Percentiles rank a stretch among this genome's conserved stretches.
phyloP scores from a whole-genome alignment of 2,888 invertebrate genomes.

The Lasioglossum oenotherae region DNA sequence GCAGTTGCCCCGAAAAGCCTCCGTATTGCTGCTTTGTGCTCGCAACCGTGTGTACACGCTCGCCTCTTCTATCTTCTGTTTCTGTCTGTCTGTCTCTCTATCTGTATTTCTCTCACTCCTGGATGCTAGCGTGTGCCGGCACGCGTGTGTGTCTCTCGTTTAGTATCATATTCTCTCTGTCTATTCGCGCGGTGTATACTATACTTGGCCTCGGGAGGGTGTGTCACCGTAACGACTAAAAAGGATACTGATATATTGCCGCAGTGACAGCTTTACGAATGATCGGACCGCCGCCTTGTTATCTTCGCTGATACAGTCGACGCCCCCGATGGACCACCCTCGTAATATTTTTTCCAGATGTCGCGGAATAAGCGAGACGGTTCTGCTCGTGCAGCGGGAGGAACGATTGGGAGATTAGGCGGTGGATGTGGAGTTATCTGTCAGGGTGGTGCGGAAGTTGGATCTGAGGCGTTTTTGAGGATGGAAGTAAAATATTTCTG shows the following conservation, averaged over 20 bases:
- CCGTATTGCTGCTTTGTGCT: constrained; percentile 62
- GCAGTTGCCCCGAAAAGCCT: constrained; percentile 70
- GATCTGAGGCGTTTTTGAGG: background rate
- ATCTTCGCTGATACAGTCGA: constrained; percentile 66
- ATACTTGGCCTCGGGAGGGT: constrained; percentile 57
- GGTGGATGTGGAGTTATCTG: background rate
- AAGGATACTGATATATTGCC: constrained; percentile 73
- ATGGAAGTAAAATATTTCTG: background rate
- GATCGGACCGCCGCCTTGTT: constrained; percentile 71
- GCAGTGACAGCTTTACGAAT: constrained; percentile 72
- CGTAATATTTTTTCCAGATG: constrained; percentile 13
- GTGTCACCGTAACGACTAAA: constrained; percentile 70
- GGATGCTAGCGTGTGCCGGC: background rate
- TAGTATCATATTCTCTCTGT: constrained; percentile 37
- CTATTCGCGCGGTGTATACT: background rate
- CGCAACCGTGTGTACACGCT: constrained; percentile 5
- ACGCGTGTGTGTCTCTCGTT: constrained; percentile 40
- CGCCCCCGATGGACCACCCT: constrained; percentile 45
- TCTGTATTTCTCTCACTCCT: background rate
- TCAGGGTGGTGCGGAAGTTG: background rate
- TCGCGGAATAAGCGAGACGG: background rate
- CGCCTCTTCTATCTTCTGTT: background rate
- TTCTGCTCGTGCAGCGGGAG: background rate
- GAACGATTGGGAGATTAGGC: constrained; percentile 1
- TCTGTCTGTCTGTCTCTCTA: background rate